phyloP scores from a whole-genome alignment of 1,140 invertebrate species.

The Drosophila obscura region DNA sequence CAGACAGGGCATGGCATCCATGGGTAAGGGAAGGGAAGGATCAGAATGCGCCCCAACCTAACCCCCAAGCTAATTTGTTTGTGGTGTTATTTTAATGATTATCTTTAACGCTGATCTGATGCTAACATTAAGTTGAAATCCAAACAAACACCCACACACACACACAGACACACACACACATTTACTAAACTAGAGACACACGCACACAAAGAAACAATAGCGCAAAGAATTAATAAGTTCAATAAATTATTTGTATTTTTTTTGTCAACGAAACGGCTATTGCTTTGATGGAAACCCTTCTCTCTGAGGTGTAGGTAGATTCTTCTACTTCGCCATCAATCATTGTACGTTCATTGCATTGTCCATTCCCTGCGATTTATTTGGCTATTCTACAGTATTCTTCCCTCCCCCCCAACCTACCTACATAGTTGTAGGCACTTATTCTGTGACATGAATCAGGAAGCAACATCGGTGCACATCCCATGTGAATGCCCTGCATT shows the following conservation, averaged over 20 bases:
- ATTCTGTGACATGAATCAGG: too few relatives aligned
- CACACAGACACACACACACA: slow-evolving; percentile 11
- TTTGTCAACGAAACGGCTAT: slow-evolving; percentile 5
- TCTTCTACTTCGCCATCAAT: too few relatives aligned
- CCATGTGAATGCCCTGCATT: too few relatives aligned
- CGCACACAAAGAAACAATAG: slow-evolving; percentile 28
- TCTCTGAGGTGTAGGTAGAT: too few relatives aligned
- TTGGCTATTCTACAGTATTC: too few relatives aligned
- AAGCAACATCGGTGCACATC: too few relatives aligned
- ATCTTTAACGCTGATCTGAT: slow-evolving; percentile 63
- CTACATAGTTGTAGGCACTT: too few relatives aligned
- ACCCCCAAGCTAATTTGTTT: slow-evolving; percentile 60
- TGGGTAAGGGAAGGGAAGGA: slow-evolving; percentile 5
- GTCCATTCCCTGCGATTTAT: too few relatives aligned
- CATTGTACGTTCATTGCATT: too few relatives aligned
- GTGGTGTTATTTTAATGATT: slow-evolving; percentile 77
- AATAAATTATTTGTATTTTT: slow-evolving; percentile 78
- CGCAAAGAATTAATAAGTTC: slow-evolving; percentile 56
- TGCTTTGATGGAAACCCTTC: not conserved
- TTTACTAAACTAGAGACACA: slow-evolving; percentile 6
- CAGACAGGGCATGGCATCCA: not conserved
- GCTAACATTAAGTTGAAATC: slow-evolving; percentile 60
- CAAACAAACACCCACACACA: not conserved
- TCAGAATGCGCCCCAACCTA: not conserved
- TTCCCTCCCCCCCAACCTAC: too few relatives aligned